Conservation (phyloP, 2,888 invertebrate species). For the Drosophila pegasa region DNA sequence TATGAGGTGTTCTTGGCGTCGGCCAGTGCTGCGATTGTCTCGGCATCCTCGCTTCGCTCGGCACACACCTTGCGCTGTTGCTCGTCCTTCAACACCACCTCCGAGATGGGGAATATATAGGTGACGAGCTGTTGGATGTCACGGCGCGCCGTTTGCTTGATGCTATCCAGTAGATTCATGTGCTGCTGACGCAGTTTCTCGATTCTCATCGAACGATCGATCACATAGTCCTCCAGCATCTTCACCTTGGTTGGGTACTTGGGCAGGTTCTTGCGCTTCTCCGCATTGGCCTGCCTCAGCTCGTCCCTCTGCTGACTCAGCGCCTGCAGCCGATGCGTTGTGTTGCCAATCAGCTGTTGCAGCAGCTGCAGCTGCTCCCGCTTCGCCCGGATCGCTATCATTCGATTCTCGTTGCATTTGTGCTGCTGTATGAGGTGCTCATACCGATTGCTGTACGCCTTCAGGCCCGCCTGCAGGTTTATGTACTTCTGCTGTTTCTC, state of each 20-base stretch:
- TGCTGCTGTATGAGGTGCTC: conserved; percentile 85
- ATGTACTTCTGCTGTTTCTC: conserved; percentile 88
- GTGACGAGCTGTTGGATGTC: conserved; percentile 88
- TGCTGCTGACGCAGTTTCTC: conserved; percentile 86
- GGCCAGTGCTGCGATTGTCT: conserved; percentile 87
- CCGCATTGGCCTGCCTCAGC: conserved; percentile 82
- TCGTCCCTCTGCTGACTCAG: conserved; percentile 86
- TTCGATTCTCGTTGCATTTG: conserved; percentile 85
- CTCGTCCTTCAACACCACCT: conserved; percentile 83
- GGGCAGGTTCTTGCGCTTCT: conserved; percentile 86
- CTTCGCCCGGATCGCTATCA: conserved; percentile 87
- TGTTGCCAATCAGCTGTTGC: conserved; percentile 86
- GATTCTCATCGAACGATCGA: conserved; percentile 86
- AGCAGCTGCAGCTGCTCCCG: conserved; percentile 87
- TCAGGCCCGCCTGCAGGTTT: conserved; percentile 86
- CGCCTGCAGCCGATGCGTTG: conserved; percentile 59
- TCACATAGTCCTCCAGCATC: conserved; percentile 87
- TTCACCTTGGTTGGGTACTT: conserved; percentile 88
- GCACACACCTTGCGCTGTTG: conserved; percentile 57
- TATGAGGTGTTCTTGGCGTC: conserved; percentile 92
- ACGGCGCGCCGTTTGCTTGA: conserved; percentile 87
- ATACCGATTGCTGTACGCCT: conserved; percentile 87
- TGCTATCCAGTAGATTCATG: conserved; percentile 85
- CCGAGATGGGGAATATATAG: conserved; percentile 89
- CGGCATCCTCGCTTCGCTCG: conserved; percentile 73